Conservation (phyloP, 2,888 invertebrate species). For the Pollenia griseotomentosa region DNA sequence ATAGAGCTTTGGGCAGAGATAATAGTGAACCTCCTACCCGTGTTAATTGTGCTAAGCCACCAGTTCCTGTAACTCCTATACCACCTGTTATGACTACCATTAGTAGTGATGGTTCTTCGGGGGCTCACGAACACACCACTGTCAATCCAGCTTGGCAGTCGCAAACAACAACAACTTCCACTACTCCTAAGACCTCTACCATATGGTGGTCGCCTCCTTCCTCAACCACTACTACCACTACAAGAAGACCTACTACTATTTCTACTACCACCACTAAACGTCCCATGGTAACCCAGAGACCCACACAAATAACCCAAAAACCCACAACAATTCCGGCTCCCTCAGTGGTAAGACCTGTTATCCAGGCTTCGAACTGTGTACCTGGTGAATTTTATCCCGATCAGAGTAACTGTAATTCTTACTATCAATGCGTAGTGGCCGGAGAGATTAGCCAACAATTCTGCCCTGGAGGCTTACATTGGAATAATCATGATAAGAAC, state of each 20-base stretch:
- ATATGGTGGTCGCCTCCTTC: conserved; percentile 83
- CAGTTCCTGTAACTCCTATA: conserved; percentile 89
- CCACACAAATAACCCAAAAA: conserved; percentile 75
- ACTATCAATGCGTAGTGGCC: conserved; percentile 89
- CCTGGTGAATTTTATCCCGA: conserved; percentile 87
- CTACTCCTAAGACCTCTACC: conserved; percentile 81
- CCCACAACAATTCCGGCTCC: conserved; percentile 84
- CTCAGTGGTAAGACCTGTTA: conserved; percentile 84
- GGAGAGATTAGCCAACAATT: conserved; percentile 89
- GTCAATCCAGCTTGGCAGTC: conserved; percentile 79
- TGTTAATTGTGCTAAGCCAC: conserved; percentile 89
- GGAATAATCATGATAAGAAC: conserved; percentile 88
- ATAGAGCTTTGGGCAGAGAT: conserved; percentile 89
- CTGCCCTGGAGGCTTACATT: conserved; percentile 92
- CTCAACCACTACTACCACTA: conserved; percentile 82
- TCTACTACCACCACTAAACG: conserved; percentile 77
- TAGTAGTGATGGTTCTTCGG: conserved; percentile 85
- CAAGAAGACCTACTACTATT: conserved; percentile 76
- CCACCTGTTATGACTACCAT: conserved; percentile 91
- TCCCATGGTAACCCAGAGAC: conserved; percentile 77
- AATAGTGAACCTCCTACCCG: conserved; percentile 85
- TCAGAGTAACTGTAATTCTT: conserved; percentile 89
- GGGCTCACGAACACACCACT: conserved; percentile 80
- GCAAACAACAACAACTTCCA: conserved; percentile 78
- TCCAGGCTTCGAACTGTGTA: conserved; percentile 82